phyloP scores from a whole-genome alignment of 35 echinoderm and acorn worm genomes.

The Apostichopus parvimensis region DNA sequence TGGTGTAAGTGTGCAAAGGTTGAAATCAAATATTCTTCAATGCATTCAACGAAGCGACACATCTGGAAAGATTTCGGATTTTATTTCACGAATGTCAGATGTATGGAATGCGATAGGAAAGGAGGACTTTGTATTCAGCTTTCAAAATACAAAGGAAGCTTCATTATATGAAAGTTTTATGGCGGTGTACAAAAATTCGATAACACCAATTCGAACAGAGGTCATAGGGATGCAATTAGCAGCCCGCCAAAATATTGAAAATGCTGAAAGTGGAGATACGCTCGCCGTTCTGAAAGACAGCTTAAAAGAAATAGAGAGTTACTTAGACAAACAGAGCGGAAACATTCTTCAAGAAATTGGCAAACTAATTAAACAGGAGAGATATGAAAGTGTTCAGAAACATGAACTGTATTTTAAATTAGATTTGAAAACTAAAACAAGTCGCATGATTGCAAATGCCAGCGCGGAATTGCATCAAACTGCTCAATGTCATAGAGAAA shows the following conservation, averaged over 20 bases:
- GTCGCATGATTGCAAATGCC: not conserved
- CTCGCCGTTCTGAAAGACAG: not conserved
- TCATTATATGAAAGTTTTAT: not conserved
- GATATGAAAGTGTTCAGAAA: not conserved
- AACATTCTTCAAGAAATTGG: not conserved
- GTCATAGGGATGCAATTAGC: not conserved
- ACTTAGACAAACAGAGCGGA: not conserved
- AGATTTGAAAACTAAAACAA: not conserved
- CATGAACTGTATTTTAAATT: not conserved
- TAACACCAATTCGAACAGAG: not conserved
- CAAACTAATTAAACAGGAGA: not conserved
- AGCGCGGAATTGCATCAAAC: not conserved
- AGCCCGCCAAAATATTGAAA: not conserved
- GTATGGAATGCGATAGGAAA: slow-evolving; percentile 36
- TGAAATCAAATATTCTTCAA: not conserved
- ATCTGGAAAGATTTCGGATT: not conserved
- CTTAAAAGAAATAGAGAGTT: not conserved
- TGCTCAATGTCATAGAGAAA: not conserved
- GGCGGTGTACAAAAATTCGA: not conserved
- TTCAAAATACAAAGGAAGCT: slow-evolving; percentile 34
- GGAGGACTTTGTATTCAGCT: slow-evolving; percentile 48
- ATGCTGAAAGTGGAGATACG: not conserved
- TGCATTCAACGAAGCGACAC: not conserved
- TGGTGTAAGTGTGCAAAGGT: not conserved
- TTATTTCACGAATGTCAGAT: not conserved